A percentile compares a stretch with the other conserved stretches of the same genome.
phyloP scores from a whole-genome alignment of 2,888 invertebrate species.

The Drosophila crucigera region DNA sequence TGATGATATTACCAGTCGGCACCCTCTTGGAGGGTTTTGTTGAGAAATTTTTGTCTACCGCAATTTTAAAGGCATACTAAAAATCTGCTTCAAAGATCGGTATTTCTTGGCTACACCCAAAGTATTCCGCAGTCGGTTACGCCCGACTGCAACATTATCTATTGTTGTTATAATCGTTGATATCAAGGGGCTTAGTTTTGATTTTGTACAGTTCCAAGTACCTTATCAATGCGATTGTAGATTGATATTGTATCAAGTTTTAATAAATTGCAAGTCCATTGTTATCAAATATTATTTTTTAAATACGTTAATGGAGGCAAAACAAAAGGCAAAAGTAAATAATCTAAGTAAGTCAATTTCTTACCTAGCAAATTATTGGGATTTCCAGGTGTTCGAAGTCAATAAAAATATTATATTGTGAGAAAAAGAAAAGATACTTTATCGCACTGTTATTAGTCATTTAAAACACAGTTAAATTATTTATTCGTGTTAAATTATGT shows the following conservation, averaged over 20 bases:
- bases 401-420: background rate
- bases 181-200: background rate
- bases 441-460: background rate
- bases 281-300: background rate
- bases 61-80: background rate
- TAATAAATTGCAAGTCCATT: background rate
- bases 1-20: no score
- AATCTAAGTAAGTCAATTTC: background rate
- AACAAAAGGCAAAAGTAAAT: background rate
- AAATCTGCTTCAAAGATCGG: background rate
- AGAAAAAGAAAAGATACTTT: background rate
- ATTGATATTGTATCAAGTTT: background rate
- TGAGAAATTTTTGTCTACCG: no score
- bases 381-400: background rate
- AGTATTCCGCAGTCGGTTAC: background rate
- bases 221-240: background rate
- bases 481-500: slow-evolving; percentile 3
- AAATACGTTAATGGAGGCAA: background rate
- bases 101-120: background rate
- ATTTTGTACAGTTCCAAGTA: background rate
- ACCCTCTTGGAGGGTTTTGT: no score
- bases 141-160: background rate
- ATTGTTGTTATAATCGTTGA: background rate
- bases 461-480: background rate
- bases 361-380: background rate